Evolutionary conservation across 2,113 vertebrate genomes (phyloP).

Genomic region (Rhynchopsitta pachyrhyncha): DNA sequence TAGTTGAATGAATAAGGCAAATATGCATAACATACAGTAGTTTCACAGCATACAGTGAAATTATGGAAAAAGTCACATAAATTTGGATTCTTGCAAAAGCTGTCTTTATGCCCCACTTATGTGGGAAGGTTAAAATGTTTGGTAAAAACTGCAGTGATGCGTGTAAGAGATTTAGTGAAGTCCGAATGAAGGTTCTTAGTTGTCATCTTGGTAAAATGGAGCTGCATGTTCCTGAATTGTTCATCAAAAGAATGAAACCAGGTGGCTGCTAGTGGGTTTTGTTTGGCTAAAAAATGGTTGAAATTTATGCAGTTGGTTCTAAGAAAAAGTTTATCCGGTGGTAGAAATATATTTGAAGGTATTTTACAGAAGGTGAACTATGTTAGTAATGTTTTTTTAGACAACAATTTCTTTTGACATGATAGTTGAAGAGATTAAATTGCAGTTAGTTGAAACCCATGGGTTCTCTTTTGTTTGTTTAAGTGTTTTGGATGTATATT

Average conservation of each 20-base stretch:
- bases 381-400: not conserved
- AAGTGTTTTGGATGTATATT: not conserved
- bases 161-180: not conserved
- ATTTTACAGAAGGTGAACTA: not conserved
- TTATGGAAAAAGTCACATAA: not conserved
- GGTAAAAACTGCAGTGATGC: not conserved
- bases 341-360: not conserved
- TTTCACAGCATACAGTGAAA: not conserved
- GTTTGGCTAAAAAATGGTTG: not conserved
- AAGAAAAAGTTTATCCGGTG: not conserved
- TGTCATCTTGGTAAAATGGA: not conserved
- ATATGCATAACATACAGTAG: not conserved
- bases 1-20: not conserved
- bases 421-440: not conserved
- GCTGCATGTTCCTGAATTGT: not conserved
- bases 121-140: not conserved
- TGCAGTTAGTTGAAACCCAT: not conserved
- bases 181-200: not conserved
- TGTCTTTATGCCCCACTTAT: not conserved
- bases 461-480: no score
- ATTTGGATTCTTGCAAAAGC: not conserved
- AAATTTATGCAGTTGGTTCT: not conserved
- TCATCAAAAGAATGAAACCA: not conserved
- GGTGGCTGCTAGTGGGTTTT: not conserved
- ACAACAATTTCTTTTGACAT: not conserved